phyloP scores from a whole-genome alignment of 1,140 invertebrate genomes.

The Antheraea mylitta region DNA sequence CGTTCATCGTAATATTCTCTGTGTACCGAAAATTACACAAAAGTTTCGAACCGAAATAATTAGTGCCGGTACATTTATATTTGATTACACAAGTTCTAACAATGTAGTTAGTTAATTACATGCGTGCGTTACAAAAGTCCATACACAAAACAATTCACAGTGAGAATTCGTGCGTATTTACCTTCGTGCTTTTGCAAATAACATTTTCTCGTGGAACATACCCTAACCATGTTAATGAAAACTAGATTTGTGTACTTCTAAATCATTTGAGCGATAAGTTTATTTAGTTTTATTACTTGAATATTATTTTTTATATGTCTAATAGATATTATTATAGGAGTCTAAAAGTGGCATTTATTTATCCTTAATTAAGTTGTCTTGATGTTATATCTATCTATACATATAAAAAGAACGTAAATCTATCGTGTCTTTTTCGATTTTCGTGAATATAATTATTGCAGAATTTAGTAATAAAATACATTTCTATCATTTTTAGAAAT shows the following conservation, averaged over 20 bases:
- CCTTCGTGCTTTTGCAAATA: background rate
- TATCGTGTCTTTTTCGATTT: too few species aligned
- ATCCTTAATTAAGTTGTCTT: too few species aligned
- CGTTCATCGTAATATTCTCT: background rate
- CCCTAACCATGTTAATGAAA: background rate
- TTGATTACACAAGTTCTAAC: conserved; percentile 3
- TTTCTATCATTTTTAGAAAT: too few species aligned
- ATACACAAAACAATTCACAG: background rate
- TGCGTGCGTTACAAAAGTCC: background rate
- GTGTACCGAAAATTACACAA: background rate
- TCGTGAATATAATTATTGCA: too few species aligned
- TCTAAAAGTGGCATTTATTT: too few species aligned
- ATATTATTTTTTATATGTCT: too few species aligned
- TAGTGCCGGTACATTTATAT: conserved; percentile 1
- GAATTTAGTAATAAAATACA: too few species aligned
- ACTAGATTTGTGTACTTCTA: background rate
- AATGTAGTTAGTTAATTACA: background rate
- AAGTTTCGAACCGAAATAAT: background rate
- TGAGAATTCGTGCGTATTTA: conserved; percentile 1
- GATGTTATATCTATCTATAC: too few species aligned
- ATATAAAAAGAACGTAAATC: too few species aligned
- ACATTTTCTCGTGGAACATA: background rate
- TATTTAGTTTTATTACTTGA: background rate
- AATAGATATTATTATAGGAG: too few species aligned
- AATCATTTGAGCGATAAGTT: background rate